Evolutionary conservation across 2,797 vertebrate genomes (phyloP), one percentile per base, ranked within the genome.

Genomic region (Oryzias sinensis): DNA sequence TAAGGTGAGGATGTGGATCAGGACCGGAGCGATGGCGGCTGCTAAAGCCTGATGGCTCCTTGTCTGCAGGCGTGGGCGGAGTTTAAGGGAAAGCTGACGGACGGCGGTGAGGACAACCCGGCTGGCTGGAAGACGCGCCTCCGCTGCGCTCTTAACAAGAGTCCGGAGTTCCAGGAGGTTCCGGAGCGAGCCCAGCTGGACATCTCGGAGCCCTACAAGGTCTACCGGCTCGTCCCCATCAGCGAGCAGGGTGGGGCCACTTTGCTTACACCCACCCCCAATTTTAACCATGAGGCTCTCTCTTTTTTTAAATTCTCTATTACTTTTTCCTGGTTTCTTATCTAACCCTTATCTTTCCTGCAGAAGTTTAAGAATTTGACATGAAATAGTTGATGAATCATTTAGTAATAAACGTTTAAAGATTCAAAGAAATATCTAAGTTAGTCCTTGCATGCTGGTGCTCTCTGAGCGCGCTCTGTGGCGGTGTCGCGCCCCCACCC

Each of bases 81-180:
- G 73, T 97, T 89, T 62, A 96, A 95, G 59, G 93, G 93, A 5
- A 95, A 94, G 68, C 71, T 88, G 63, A 69, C 69, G 0, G 86
- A 87, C 0, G 91, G 82, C 0, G 74, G 75, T 1, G 65, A 69
- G 3, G 64, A 85, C 15, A 91, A 91, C 64, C 91, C 94, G 0
- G 94, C 95, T 0, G 73, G 80, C 20, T 96, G 95, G 94, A 97
- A 97, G 80, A 97, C 95, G 0, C 93, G 95, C 0, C 84, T 97
- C 5, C 95, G 95, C 55, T 97, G 95, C 53, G 95, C 95, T 47
- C 90, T 97, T 43, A 95, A 95, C 87, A 97, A 97, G 85, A 97
- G 95, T 27, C 63, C 89, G 0, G 95, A 97, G 82, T 97, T 97
- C 46, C 47, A 62, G 6, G 95, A 97, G 72, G 90, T 93, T 59